Evolutionary conservation across 2,797 vertebrate genomes (phyloP).

Genomic region (Oreochromis grahami): DNA sequence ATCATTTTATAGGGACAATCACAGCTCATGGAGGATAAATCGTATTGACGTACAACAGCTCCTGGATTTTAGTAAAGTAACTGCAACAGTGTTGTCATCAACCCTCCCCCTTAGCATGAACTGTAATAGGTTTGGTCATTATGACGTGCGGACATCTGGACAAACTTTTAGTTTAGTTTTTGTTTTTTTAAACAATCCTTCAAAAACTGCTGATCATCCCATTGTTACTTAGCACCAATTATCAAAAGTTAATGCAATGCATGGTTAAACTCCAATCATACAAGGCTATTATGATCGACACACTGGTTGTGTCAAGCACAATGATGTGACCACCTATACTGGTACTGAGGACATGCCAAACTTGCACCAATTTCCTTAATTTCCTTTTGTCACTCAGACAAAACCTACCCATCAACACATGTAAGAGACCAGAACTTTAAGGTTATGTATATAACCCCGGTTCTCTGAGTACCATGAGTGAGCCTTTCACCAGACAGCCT

Average conservation of each 20-base stretch:
- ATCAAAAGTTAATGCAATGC: background rate
- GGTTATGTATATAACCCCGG: background rate
- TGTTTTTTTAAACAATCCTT: background rate
- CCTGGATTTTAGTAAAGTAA: background rate
- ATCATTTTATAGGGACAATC: background rate
- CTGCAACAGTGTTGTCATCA: background rate
- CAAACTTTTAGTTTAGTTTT: background rate
- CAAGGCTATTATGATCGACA: background rate
- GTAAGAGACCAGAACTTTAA: background rate
- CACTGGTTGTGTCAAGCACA: background rate
- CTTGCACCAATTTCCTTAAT: background rate
- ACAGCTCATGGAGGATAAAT: background rate
- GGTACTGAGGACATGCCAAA: background rate
- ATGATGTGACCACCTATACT: background rate
- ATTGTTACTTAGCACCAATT: background rate
- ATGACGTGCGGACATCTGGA: background rate
- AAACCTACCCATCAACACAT: background rate
- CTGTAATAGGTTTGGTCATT: background rate
- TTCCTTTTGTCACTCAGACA: background rate
- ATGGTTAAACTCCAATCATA: background rate
- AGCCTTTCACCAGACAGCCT: background rate
- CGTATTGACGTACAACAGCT: background rate
- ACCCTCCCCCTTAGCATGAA: background rate
- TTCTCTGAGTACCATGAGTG: background rate
- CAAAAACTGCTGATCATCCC: background rate